These are phyloP conservation scores for Bothrops jararaca DNA, from an alignment of 2,113 vertebrate genomes.

Conservation along the genomic window DNA sequence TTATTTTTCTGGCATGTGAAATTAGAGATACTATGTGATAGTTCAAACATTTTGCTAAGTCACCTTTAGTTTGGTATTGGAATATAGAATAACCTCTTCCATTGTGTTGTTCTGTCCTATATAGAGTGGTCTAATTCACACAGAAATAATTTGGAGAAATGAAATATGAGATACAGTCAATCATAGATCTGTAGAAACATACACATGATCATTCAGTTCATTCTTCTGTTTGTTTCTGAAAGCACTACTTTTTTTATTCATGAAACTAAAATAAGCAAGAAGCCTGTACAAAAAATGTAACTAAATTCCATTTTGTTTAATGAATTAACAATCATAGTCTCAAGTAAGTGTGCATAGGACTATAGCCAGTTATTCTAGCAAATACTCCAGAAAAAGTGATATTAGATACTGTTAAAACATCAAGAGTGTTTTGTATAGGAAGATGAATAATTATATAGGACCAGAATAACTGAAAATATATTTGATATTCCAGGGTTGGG, in stretches of 20 bases:
- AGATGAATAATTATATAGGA: not conserved
- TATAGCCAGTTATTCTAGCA: not conserved
- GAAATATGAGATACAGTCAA: not conserved
- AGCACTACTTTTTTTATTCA: not conserved
- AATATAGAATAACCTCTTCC: not conserved
- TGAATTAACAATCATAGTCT: not conserved
- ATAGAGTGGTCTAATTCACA: not conserved
- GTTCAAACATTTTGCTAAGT: not conserved
- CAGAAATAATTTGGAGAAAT: not conserved
- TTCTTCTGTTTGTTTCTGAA: not conserved
- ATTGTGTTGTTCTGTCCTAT: not conserved
- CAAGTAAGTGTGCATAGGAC: not conserved
- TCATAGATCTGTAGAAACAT: not conserved
- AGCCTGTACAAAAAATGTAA: not conserved
- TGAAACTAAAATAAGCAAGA: not conserved
- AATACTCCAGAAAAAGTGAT: not conserved
- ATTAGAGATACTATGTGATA: not conserved
- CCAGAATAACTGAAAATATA: not conserved
- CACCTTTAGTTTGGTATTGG: not conserved
- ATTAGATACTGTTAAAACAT: not conserved
- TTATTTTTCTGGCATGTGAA: not conserved
- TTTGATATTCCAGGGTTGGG: not conserved
- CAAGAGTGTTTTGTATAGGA: not conserved
- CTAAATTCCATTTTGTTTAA: not conserved
- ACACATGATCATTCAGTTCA: not conserved